Base-by-base conservation (phyloP, 1,140 invertebrate genomes). In the Macrotrachela quadricornifera region DNA sequence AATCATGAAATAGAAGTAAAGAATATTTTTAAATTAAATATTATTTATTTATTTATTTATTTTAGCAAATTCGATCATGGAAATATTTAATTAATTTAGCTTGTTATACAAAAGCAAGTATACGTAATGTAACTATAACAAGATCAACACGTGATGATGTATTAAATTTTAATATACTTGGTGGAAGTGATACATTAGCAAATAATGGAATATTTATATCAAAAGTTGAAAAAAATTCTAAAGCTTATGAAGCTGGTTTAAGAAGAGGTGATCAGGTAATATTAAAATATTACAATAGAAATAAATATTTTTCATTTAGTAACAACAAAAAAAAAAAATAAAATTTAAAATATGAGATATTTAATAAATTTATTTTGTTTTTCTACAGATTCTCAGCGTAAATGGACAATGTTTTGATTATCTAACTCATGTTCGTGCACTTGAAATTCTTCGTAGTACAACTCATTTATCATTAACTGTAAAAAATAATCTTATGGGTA, bases 381-480 rank as follows among this genome's bases (percentile, higher is more conserved):
- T 30, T 30, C 2, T 4, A 30, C 21, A 30, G 21, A 72, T 74
- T 56, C 73, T 96, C 51, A 86, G 95, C 73, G 88, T 96, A 0
- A 97, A 97, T 68, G 86, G 90, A 16, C 83, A 92, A 62, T 90
- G 80, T 60, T 92, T 96, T 68, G 80, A 85, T 62, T 83, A 87
- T 65, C 81, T 95, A 40, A 82, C 79, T 59, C 81, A 87, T 63
- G 78, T 80, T 16, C 78, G 80, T 63, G 90, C 91, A 6, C 74
- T 94, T 58, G 91, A 96, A 67, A 80, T 94, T 50, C 76, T 97
- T 1, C 77, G 80, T 55, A 81, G 84, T 43, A 85, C 87, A 18
- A 96, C 90, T 49, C 91, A 96, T 73, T 74, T 96, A 42, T 86
- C 83, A 65, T 84, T 97, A 59, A 87, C 83, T 42, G 85, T 96